Conservation (phyloP, 1,140 invertebrate species). For the Drosophila sp. region DNA sequence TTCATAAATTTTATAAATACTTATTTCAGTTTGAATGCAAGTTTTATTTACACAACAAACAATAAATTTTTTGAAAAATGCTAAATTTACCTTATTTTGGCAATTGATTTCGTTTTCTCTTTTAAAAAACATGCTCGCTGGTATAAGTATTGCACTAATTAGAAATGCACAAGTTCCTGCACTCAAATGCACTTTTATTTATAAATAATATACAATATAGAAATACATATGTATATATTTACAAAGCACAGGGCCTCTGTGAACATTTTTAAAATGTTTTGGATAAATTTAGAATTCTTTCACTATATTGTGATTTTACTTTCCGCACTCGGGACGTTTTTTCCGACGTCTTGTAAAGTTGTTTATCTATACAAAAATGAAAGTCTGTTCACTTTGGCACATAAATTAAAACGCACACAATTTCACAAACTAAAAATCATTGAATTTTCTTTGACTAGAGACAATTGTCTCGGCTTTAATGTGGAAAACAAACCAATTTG, state of each 20-base stretch:
- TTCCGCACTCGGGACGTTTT: not conserved
- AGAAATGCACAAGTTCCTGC: slow-evolving; percentile 66
- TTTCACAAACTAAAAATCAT: slow-evolving; percentile 42
- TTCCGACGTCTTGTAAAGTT: slow-evolving; percentile 4
- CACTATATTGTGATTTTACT: slow-evolving; percentile 5
- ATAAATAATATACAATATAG: slow-evolving; percentile 39
- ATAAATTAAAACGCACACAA: slow-evolving; percentile 70
- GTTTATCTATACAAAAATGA: slow-evolving; percentile 25
- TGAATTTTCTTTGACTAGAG: slow-evolving; percentile 56
- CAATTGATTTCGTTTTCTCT: slow-evolving; percentile 13
- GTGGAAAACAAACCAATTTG: slow-evolving; percentile 42
- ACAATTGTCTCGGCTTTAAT: slow-evolving; percentile 58
- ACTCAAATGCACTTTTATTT: slow-evolving; percentile 65
- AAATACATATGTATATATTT: slow-evolving; percentile 41
- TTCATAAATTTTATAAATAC: slow-evolving; percentile 68
- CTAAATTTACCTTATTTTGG: slow-evolving; percentile 23
- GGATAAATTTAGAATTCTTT: slow-evolving; percentile 29
- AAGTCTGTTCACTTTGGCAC: slow-evolving; percentile 40
- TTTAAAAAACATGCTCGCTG: slow-evolving; percentile 40
- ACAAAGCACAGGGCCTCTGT: slow-evolving; percentile 36
- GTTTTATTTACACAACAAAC: slow-evolving; percentile 67
- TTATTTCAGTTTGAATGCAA: slow-evolving; percentile 67
- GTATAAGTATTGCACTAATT: slow-evolving; percentile 57
- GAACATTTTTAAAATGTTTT: slow-evolving; percentile 35
- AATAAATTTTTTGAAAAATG: slow-evolving; percentile 78